phyloP scores from a whole-genome alignment of 1,140 invertebrate genomes.

The Cotesia glomerata region DNA sequence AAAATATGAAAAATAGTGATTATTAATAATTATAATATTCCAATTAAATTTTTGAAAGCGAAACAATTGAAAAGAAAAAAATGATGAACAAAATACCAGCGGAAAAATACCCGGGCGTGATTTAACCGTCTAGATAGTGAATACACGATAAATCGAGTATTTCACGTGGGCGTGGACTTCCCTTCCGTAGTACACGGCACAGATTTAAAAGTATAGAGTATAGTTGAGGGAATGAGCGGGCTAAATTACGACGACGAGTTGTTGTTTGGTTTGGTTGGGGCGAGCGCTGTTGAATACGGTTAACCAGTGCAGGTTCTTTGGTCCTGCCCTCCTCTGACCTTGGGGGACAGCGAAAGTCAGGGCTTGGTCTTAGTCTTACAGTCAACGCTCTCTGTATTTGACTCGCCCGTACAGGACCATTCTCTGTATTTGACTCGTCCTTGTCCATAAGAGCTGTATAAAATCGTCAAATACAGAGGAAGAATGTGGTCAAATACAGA shows the following conservation, averaged over 20 bases:
- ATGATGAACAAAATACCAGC: not conserved
- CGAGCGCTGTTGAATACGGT: not conserved
- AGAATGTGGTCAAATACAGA: no score
- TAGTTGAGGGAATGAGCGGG: not conserved
- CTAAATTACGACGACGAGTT: slow-evolving; percentile 48
- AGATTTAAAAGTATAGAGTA: not conserved
- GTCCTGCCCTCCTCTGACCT: slow-evolving; percentile 39
- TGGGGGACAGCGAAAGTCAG: slow-evolving; percentile 29
- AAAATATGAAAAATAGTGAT: no score
- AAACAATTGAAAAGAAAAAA: not conserved
- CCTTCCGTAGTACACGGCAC: slow-evolving; percentile 36
- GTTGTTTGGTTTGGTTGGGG: slow-evolving; percentile 23
- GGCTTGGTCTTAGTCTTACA: not conserved
- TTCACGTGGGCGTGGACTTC: slow-evolving; percentile 39
- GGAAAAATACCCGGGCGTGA: not conserved
- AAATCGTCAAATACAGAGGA: no score
- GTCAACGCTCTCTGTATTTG: no score
- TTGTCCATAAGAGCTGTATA: no score
- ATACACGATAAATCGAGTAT: slow-evolving; percentile 45
- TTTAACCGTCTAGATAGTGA: slow-evolving; percentile 32
- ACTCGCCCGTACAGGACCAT: no score
- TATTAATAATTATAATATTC: no score
- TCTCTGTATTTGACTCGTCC: no score
- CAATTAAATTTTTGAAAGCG: not conserved
- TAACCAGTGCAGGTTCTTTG: slow-evolving; percentile 37